phyloP scores from a whole-genome alignment of 1,140 invertebrate genomes.

The Rhysida immarginata region DNA sequence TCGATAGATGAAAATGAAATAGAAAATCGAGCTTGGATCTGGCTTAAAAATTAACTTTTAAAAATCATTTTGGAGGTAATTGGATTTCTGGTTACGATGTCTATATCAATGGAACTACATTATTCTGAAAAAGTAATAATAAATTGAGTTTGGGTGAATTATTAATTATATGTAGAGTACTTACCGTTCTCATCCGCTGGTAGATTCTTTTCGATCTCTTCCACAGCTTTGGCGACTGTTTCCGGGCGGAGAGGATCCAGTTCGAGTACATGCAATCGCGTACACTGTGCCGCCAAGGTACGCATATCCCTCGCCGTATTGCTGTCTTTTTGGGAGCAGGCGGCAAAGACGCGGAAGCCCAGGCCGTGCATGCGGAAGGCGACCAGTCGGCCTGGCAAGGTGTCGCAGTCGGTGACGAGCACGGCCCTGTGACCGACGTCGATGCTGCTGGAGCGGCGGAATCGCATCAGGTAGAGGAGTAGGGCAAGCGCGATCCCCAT shows the following conservation, averaged over 20 bases:
- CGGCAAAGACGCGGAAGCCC: slow-evolving; percentile 64
- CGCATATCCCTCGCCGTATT: slow-evolving; percentile 52
- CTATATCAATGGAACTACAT: too few species aligned
- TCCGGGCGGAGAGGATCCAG: slow-evolving; percentile 57
- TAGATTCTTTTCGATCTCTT: slow-evolving; percentile 56
- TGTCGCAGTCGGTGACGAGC: slow-evolving; percentile 69
- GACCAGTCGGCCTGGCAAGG: slow-evolving; percentile 53
- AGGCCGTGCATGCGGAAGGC: slow-evolving; percentile 58
- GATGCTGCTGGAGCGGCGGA: background rate
- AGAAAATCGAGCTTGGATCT: too few species aligned
- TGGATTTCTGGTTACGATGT: too few species aligned
- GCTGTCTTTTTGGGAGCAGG: slow-evolving; percentile 43
- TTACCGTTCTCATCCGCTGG: slow-evolving; percentile 39
- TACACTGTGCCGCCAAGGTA: slow-evolving; percentile 52
- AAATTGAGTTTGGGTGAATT: too few species aligned
- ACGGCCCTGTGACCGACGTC: slow-evolving; percentile 55
- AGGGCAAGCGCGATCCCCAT: background rate
- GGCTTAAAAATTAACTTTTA: too few species aligned
- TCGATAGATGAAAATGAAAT: too few species aligned
- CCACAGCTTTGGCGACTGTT: slow-evolving; percentile 51
- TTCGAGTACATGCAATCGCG: slow-evolving; percentile 52
- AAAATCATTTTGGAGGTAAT: too few species aligned
- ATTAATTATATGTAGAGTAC: too few species aligned
- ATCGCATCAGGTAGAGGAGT: slow-evolving; percentile 1
- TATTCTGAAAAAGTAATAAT: too few species aligned